Evolutionary conservation across 1,140 invertebrate genomes (phyloP).

Genomic region (Heliconius melpomene): DNA sequence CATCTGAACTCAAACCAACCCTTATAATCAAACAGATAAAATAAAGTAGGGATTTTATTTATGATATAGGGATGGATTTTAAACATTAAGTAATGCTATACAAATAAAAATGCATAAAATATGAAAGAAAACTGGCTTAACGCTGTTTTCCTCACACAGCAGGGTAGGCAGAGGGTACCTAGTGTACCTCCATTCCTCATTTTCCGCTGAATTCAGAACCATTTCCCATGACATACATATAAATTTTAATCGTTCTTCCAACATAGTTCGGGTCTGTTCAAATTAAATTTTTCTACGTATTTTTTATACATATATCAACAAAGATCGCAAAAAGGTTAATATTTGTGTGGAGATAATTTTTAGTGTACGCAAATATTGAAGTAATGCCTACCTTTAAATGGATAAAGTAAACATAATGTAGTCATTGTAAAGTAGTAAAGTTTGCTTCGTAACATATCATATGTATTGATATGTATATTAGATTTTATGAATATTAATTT

Average conservation of each 20-base stretch:
- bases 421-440: not conserved
- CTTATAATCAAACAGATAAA: too few relatives aligned
- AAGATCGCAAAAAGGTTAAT: not conserved
- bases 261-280: not conserved
- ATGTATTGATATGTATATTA: too few relatives aligned
- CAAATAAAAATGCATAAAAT: too few relatives aligned
- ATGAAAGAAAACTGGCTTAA: too few relatives aligned
- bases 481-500: too few relatives aligned
- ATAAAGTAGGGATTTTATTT: too few relatives aligned
- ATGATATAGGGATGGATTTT: too few relatives aligned
- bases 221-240: not conserved
- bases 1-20: too few relatives aligned
- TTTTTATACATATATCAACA: not conserved
- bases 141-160: too few relatives aligned
- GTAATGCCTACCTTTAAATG: not conserved
- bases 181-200: too few relatives aligned
- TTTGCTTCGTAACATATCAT: not conserved
- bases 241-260: not conserved
- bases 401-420: not conserved
- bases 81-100: too few relatives aligned
- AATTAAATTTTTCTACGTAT: not conserved
- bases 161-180: too few relatives aligned
- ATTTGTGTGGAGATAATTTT: slow-evolving; percentile 1
- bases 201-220: not conserved
- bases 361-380: slow-evolving; percentile 1